Percentiles rank a stretch among this genome's conserved stretches.
phyloP scores from a whole-genome alignment of 2,888 invertebrate species.

The Xestia rhomboidea region DNA sequence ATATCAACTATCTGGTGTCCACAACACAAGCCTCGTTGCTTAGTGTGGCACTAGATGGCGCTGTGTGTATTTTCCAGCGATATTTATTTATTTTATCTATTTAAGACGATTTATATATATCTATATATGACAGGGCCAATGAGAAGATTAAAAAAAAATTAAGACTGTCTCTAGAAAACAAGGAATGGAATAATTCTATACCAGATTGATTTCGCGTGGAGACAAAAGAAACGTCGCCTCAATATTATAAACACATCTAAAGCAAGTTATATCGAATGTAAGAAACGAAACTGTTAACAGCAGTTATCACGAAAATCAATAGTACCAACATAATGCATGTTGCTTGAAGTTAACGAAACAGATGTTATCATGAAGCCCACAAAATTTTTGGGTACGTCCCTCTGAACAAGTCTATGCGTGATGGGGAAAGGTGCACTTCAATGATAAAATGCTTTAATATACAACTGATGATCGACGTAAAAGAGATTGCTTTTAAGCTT shows the following conservation, averaged over 20 bases:
- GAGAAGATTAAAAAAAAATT: not conserved
- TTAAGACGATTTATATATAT: too few species aligned
- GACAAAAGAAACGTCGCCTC: not conserved
- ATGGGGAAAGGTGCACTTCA: not conserved
- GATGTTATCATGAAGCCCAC: slow-evolving; percentile 15
- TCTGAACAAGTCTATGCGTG: not conserved
- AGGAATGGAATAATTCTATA: not conserved
- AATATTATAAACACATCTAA: not conserved
- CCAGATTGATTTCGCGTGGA: not conserved
- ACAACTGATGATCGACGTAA: slow-evolving; percentile 33
- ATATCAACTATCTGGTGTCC: too few species aligned
- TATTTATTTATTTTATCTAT: too few species aligned
- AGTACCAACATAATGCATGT: not conserved
- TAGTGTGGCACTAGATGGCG: too few species aligned
- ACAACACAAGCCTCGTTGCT: too few species aligned
- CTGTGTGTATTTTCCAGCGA: too few species aligned
- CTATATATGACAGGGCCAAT: too few species aligned
- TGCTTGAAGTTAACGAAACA: not conserved
- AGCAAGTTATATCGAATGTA: not conserved
- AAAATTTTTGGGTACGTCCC: not conserved
- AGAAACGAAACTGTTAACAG: not conserved
- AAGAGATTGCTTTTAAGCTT: slow-evolving; percentile 13
- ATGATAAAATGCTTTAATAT: slow-evolving; percentile 27
- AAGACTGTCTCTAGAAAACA: not conserved
- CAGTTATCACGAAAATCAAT: slow-evolving; percentile 1